Evolutionary conservation across 2,113 vertebrate species (phyloP), one percentile per base, ranked within the genome.

Genomic region (Myotis yumanensis): DNA sequence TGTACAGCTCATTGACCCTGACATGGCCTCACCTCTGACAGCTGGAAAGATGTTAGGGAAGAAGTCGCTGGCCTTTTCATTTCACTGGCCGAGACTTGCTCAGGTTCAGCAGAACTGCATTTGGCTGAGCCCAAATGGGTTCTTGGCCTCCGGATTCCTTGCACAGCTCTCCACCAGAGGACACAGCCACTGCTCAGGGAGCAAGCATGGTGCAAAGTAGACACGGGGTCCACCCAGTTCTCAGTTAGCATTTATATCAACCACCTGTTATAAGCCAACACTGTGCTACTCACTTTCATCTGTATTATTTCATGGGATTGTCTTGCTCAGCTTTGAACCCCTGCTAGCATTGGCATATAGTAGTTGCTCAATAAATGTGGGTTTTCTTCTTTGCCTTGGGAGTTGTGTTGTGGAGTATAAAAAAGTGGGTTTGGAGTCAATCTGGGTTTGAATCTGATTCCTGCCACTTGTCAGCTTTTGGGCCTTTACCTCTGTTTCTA

Each of bases 1-100:
- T 94, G 90, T 89, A 84, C 54, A 82, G 71, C 40, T 91, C 83
- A 82, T 59, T 95, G 77, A 89, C 59, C 76, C 48, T 77, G 68
- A 8, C 3, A 28, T 43, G 43, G 46, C 82, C 81, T 95, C 30
- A 68, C 59, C 86, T 64, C 43, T 75, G 54, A 57, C 52, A 91
- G 35, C 3, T 86, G 48, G 64, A 89, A 94, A 84, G 80, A 75
- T 37, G 64, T 73, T 18, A 46, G 73, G 22, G 77, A 82, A 68
- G 62, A 71, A 37, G 12, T 43, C 46, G 57, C 40, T 22, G 72
- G 30, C 20, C 40, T 82, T 88, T 92, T 86, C 83, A 84, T 87
- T 95, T 92, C 62, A n/a, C 71, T 35, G 18, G 25, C 79, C 81
- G 46, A 77, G 54, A 37, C 71, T 40, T 10, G 59, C 30, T 86